Conservation (phyloP, 2,113 vertebrate species). For the Melanerpes formicivorus region DNA sequence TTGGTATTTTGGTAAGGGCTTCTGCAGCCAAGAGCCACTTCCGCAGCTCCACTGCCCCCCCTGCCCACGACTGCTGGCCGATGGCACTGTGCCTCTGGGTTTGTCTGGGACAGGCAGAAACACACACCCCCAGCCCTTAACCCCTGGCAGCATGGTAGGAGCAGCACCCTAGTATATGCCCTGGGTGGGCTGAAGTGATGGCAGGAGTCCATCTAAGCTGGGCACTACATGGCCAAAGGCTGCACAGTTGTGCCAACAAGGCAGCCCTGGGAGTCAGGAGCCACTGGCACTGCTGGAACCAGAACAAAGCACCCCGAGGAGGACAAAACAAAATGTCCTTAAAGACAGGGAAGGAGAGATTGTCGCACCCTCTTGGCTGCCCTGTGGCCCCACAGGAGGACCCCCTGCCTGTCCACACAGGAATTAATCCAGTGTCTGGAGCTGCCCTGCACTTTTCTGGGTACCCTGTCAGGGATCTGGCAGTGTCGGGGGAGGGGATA, state of each 20-base stretch:
- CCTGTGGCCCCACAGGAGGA: not conserved
- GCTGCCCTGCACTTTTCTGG: fast-evolving
- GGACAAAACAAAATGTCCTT: slow-evolving; percentile 59
- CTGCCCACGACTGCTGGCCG: not conserved
- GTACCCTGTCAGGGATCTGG: not conserved
- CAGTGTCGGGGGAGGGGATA: not conserved
- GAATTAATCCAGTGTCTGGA: not conserved
- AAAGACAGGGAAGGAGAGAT: not conserved
- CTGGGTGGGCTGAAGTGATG: not conserved
- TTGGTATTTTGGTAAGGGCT: slow-evolving; percentile 55
- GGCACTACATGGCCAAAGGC: not conserved
- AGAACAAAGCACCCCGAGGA: slow-evolving; percentile 10
- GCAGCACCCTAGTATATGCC: fast-evolving
- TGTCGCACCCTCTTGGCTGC: not conserved
- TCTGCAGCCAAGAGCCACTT: slow-evolving; percentile 29
- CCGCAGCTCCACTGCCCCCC: not conserved
- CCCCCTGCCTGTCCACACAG: not conserved
- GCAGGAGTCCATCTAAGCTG: not conserved
- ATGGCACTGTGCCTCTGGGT: not conserved
- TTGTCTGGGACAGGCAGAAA: not conserved
- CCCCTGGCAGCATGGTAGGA: not conserved
- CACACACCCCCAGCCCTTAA: not conserved
- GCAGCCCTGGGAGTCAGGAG: slow-evolving; percentile 37
- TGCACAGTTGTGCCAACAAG: not conserved
- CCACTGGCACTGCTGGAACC: slow-evolving; percentile 10